Percentiles rank a stretch among this genome's conserved stretches.
Evolutionary conservation across 2,888 invertebrate species (phyloP).

Genomic region (Drosophila paramelanica): DNA sequence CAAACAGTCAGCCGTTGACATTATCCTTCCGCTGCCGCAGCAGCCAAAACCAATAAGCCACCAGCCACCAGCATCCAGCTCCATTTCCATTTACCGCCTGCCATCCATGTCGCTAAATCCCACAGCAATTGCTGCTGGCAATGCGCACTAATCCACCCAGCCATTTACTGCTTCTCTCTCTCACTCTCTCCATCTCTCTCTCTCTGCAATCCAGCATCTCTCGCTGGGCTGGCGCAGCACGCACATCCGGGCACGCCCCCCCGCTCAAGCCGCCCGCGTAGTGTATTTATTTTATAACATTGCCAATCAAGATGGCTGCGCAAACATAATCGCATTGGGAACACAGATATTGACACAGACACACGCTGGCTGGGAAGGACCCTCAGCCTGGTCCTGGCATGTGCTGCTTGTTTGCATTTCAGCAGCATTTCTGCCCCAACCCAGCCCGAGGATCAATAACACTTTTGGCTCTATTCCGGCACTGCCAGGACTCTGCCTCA

Average conservation of each 20-base stretch:
- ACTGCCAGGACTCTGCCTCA: constrained; percentile 32
- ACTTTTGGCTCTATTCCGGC: constrained; percentile 75
- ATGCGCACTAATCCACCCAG: constrained; percentile 71
- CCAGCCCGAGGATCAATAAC: constrained; percentile 80
- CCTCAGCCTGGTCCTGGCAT: constrained; percentile 41
- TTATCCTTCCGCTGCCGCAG: constrained; percentile 78
- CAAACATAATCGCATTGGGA: constrained; percentile 84
- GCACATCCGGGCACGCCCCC: constrained; percentile 61
- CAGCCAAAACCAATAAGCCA: constrained; percentile 78
- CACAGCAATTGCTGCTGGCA: constrained; percentile 78
- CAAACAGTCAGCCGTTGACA: constrained; percentile 77
- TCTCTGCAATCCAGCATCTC: constrained; percentile 33
- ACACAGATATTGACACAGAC: constrained; percentile 58
- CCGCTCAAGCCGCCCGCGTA: constrained; percentile 51
- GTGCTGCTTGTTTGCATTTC: constrained; percentile 70
- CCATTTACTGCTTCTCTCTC: constrained; percentile 37
- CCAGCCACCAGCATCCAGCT: constrained; percentile 29
- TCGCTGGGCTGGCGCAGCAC: constrained; percentile 45
- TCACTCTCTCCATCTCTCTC: constrained; percentile 33
- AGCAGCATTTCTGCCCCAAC: constrained; percentile 45
- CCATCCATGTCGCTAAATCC: constrained; percentile 68
- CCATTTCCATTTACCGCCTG: constrained; percentile 55
- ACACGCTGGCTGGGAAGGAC: constrained; percentile 18
- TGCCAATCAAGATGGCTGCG: constrained; percentile 86
- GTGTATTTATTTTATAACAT: constrained; percentile 85